phyloP scores from a whole-genome alignment of 2,797 vertebrate species.

The Novumbra hubbsi region DNA sequence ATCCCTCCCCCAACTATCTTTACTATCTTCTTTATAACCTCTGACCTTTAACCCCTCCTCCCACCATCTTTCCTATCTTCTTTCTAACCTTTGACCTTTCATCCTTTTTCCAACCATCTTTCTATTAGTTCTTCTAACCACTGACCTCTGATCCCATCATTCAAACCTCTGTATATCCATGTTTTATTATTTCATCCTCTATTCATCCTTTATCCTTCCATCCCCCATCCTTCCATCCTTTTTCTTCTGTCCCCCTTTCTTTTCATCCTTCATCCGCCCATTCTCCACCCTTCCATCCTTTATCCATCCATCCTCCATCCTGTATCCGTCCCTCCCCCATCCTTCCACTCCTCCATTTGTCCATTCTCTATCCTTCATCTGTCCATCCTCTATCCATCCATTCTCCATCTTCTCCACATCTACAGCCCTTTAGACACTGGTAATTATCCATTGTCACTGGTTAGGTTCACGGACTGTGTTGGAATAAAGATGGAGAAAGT shows the following conservation, averaged over 20 bases:
- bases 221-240: neutral
- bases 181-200: neutral
- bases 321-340: conserved; percentile 12
- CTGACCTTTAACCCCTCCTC: neutral
- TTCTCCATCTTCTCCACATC: conserved; percentile 5
- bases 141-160: neutral
- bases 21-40: neutral
- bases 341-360: conserved; percentile 9
- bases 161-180: too few relatives aligned
- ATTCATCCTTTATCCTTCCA: neutral
- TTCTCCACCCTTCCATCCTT: neutral
- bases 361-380: conserved; percentile 9
- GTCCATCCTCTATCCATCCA: too few relatives aligned
- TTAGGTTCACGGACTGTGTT: too few relatives aligned
- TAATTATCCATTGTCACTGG: conserved; percentile 59
- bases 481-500: neutral
- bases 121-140: neutral
- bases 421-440: conserved; percentile 23
- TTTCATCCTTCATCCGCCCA: neutral
- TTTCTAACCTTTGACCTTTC: neutral
- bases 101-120: neutral
- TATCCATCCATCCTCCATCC: too few relatives aligned
- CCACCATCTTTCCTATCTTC: neutral
- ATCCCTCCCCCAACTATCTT: conserved; percentile 8
- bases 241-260: conserved; percentile 12